A percentile compares a stretch with the other conserved stretches of the same genome.
phyloP scores from a whole-genome alignment of 2,797 vertebrate genomes.

The Xenops minutus region DNA sequence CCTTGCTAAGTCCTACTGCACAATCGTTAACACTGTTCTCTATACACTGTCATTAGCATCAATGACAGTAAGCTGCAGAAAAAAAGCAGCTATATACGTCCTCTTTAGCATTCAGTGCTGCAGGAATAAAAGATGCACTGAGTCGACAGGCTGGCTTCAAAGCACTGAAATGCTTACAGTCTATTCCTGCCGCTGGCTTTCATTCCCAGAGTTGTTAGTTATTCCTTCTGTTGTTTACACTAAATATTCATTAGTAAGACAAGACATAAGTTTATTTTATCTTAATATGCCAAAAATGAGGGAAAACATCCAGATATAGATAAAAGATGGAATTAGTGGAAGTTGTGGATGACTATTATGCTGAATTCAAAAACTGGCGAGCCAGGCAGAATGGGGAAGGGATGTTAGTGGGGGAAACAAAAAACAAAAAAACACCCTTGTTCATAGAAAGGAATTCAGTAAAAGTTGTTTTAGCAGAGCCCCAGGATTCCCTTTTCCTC shows the following conservation, averaged over 20 bases:
- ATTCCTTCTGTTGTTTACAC: slow-evolving; percentile 66
- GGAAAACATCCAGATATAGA: not conserved
- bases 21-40: not conserved
- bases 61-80: not conserved
- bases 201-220: not conserved
- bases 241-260: slow-evolving; percentile 54
- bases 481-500: not conserved
- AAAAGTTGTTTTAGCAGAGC: not conserved
- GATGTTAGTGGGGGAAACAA: too few species aligned
- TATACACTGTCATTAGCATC: not conserved
- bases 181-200: slow-evolving; percentile 37
- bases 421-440: not conserved
- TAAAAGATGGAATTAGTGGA: not conserved
- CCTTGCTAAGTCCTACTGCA: not conserved
- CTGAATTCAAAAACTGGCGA: not conserved
- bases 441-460: not conserved
- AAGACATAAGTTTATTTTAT: slow-evolving; percentile 33
- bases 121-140: not conserved
- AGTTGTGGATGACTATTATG: accelerated
- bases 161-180: not conserved
- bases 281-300: slow-evolving; percentile 13
- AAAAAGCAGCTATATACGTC: not conserved
- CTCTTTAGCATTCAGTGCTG: not conserved
- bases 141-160: slow-evolving; percentile 29
- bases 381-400: not conserved